Conservation (phyloP, 2,113 vertebrate species). For the Dipodomys ordii region DNA sequence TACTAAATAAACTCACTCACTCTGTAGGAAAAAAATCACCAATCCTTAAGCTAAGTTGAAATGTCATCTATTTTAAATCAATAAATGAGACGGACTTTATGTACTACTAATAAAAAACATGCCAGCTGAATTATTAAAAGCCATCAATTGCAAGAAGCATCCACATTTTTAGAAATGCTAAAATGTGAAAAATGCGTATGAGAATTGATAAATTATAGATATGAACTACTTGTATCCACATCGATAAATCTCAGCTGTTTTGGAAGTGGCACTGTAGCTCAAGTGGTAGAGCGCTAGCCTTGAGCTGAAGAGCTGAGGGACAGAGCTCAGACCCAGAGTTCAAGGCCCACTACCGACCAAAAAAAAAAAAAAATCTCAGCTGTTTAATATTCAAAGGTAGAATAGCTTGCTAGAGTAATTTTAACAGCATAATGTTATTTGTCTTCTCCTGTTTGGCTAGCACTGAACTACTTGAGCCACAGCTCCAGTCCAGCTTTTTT, state of each 20-base stretch:
- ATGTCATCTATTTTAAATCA: background rate
- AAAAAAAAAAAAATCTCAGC: background rate
- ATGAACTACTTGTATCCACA: background rate
- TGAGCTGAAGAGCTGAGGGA: no score
- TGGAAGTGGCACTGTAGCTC: no score
- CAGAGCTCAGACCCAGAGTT: no score
- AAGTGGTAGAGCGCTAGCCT: no score
- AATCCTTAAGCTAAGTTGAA: background rate
- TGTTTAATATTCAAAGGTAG: background rate
- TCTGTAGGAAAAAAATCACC: background rate
- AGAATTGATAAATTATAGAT: background rate
- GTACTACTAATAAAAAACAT: background rate
- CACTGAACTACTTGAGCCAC: no score
- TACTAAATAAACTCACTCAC: background rate
- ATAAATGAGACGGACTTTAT: background rate
- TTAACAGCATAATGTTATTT: background rate
- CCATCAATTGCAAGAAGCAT: background rate
- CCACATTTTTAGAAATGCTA: slow-evolving; percentile 14
- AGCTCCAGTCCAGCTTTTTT: no score
- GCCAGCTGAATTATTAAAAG: background rate
- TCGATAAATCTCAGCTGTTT: background rate
- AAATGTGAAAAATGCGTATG: background rate
- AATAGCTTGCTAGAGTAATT: background rate
- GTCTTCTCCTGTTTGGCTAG: no score
- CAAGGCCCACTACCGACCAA: no score